Percentiles rank a stretch among this genome's conserved stretches.
These are phyloP conservation scores for Cavia aperea DNA, from an alignment of 2,113 vertebrate species.

Conservation along the genomic window DNA sequence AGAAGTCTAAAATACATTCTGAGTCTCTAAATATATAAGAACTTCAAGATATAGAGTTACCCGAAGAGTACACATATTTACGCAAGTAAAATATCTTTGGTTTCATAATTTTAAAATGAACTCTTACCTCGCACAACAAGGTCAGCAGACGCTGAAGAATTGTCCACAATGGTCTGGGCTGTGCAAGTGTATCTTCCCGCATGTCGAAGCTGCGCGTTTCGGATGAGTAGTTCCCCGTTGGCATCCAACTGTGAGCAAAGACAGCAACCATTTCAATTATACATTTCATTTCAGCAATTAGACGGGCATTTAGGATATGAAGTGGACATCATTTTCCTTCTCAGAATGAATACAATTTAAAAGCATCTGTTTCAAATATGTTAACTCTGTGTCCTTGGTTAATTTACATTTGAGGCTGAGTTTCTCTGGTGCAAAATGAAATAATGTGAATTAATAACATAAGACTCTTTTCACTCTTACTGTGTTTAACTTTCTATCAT, in stretches of 20 bases:
- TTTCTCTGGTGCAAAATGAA: background rate
- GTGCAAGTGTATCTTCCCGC: constrained; percentile 91
- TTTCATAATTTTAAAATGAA: background rate
- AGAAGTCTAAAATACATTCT: background rate
- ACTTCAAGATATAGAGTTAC: background rate
- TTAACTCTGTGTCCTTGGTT: background rate
- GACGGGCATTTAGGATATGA: background rate
- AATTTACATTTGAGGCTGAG: background rate
- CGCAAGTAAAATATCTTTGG: background rate
- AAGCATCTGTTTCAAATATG: background rate
- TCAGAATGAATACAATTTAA: background rate
- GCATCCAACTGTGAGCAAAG: constrained; percentile 81
- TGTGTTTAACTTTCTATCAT: background rate
- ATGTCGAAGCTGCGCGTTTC: constrained; percentile 88
- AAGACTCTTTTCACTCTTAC: background rate
- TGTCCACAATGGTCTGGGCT: constrained; percentile 94
- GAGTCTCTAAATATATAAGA: background rate
- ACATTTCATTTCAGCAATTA: background rate
- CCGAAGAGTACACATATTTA: background rate
- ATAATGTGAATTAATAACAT: background rate
- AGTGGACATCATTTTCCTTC: background rate
- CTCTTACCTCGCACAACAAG: constrained; percentile 93
- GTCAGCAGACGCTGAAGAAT: constrained; percentile 87
- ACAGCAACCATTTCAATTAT: background rate
- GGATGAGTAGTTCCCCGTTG: constrained; percentile 88